Base-by-base conservation (phyloP, 2,888 invertebrate species). In the Hoplodrina blanda region DNA sequence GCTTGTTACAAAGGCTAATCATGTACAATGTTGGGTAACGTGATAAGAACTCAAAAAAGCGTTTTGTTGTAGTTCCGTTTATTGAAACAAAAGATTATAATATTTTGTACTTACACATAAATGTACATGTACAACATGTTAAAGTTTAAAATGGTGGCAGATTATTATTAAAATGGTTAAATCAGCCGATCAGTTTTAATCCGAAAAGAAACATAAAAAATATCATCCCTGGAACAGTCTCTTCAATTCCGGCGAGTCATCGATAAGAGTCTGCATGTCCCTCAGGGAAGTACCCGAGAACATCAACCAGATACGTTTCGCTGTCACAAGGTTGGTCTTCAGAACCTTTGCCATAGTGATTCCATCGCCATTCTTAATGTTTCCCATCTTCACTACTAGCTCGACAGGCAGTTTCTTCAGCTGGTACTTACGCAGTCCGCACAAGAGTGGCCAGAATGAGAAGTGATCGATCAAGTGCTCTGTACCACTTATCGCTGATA, bases 401-500 rank as follows among this genome's bases (percentile, higher is more conserved):
- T 88, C 85, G 0, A 86, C 15, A 0, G 89, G 88, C 13, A 92
- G 86, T 73, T 92, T 92, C 20, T 89, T 88, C 4, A 91, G 68
- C 44, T 90, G 88, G 17, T 89, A 82, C 69, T 92, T 92, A 25
- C 89, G 87, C 19, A 93, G 50, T 2, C 89, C 91, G 56, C 92
- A 92, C 6, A 93, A 33, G 0, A 93, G 78, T 0, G 92, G 92
- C 81, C 85, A 91, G 76, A 79, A 92, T 0, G 83, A 78, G 68
- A 93, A 93, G 30, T 91, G 90, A 0, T 89, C 87, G 11, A 87
- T 86, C 61, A 91, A 90, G 73, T 92, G 90, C 59, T 92, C 92
- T 0, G 89, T 82, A 0, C 92, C 93, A 30, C 87, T 89, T 0
- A 91, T 87, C 0, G 91, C 88, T 4, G 92, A 89, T 0, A 93